Base-by-base conservation (phyloP, 2,797 vertebrate genomes). In the Melopsittacus undulatus region DNA sequence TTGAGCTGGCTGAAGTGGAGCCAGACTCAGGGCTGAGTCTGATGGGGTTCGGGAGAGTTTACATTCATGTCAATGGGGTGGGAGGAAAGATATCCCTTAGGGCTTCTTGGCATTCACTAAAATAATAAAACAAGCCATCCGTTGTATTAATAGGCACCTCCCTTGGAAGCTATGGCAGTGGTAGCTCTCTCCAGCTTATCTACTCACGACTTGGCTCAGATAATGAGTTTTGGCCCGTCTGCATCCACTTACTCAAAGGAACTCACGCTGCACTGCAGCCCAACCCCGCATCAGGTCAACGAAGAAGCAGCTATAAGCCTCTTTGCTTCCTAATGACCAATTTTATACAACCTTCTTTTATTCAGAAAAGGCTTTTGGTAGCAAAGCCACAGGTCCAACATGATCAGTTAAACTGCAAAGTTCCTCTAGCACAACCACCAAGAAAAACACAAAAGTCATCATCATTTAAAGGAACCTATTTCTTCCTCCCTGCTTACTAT, bases 361-460 rank as follows among this genome's bases (percentile, higher is more conserved):
- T 59, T 87, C 51, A 85, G 40, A 34, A 74, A 80, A 85, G 11
- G 34, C 5, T 29, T 84, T 63, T 49, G 59, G 57, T 23, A 87
- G 52, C 34, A 87, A 74, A 87, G 57, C 46, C 43, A 52, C 34
- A 26, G 40, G n/a, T 43, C 19, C 62, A 52, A 38, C 1, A 0
- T 14, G 20, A 83, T 81, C 68, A 81, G 36, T 81, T 64, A 82
- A 72, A 27, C 61, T 34, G 40, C 46, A 68, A 38, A 57, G 27
- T 13, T 83, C 59, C 62, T 78, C 38, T 74, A 84, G 76, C 0
- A 76, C 1, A 5, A 59, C n/a, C 26, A 73, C 16, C 69, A 63
- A 72, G 46, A 59, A 87, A 78, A 80, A 81, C 80, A 10, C 27
- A 67, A 57, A 88, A 89, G 43, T 34, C 67, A 87, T 22, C 38